Base-by-base conservation (phyloP, 1,140 invertebrate species). In the Ips nitidus region DNA sequence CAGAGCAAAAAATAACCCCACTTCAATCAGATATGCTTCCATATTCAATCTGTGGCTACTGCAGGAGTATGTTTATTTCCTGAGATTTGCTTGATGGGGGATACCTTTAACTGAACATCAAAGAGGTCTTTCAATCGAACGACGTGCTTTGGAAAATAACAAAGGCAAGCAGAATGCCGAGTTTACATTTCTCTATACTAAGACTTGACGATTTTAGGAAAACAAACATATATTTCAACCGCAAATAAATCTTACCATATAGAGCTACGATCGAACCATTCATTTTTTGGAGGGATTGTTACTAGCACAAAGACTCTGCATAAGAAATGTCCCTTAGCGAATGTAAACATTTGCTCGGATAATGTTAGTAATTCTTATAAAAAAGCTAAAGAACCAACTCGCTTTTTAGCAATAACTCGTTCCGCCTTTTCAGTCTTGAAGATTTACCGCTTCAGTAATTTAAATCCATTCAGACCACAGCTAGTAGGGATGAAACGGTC, bases 151-250 rank as follows among this genome's bases (percentile, higher is more conserved):
- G 8, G 69, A 45, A 63, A 70, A 66, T 60, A 65, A 65, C 62
- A 70, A 65, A 70, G 61, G 65, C 52, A 45, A 45, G 43, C 47
- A 4, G 41, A 59, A 66, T 47, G 42, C 38, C 39, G 40, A 64
- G 57, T 63, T 70, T 62, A 62, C 66, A 67, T 61, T 61, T 61
- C 60, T 55, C 59, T 60, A 38, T 38, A 61, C 8, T 45, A 64
- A 58, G 55, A 63, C 39, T 64, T 47, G 8, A 47, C 43, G 68
- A 70, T 70, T 65, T 70, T 63, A 66, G 62, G 56, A 70, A 65
- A 65, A 60, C 69, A 70, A 70, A 70, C 69, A 70, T 65, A 65
- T 65, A 65, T 70, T 70, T n/a, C 69, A 37, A 70, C 62, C 43
- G 69, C 65, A 70, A 70, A 70, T 70, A 70, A 70, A 70, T 70